Conservation (phyloP, 30 jellyfish, hydroid and myxozoan genomes). For the Mastigias papua region DNA sequence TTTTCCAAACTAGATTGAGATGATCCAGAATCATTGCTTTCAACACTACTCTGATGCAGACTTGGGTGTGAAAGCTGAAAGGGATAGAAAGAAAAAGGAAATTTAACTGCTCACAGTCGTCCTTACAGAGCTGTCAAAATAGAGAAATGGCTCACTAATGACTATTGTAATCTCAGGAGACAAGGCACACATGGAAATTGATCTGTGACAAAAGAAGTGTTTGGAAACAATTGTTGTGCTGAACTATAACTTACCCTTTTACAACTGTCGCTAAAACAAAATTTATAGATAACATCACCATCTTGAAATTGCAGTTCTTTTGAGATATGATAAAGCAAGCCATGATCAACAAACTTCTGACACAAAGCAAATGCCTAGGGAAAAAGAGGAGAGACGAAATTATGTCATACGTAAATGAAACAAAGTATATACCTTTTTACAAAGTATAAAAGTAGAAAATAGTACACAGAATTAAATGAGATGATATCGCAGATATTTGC, state of each 20-base stretch:
- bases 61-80: neutral
- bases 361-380: conserved; percentile 12
- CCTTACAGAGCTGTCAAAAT: too few relatives aligned
- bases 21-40: conserved; percentile 23
- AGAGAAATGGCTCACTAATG: too few relatives aligned
- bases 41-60: conserved; percentile 26
- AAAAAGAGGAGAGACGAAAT: neutral
- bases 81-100: neutral
- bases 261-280: conserved; percentile 41
- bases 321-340: conserved; percentile 71
- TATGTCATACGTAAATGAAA: too few relatives aligned
- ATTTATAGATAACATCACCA: conserved; percentile 74
- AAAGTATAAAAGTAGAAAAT: too few relatives aligned
- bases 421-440: too few relatives aligned
- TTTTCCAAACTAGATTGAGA: conserved; percentile 48
- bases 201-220: too few relatives aligned
- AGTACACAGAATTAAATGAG: too few relatives aligned
- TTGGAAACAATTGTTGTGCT: too few relatives aligned
- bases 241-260: conserved; percentile 37
- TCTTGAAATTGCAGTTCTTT: conserved; percentile 77
- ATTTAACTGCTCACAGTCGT: too few relatives aligned
- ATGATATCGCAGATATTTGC: too few relatives aligned
- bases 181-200: too few relatives aligned
- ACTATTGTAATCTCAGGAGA: too few relatives aligned
- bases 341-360: conserved; percentile 65